A percentile compares a stretch with the other conserved stretches of the same genome.
These are phyloP conservation scores for Mastacembelus armatus DNA, from an alignment of 2,797 vertebrate genomes.

Conservation along the genomic window DNA sequence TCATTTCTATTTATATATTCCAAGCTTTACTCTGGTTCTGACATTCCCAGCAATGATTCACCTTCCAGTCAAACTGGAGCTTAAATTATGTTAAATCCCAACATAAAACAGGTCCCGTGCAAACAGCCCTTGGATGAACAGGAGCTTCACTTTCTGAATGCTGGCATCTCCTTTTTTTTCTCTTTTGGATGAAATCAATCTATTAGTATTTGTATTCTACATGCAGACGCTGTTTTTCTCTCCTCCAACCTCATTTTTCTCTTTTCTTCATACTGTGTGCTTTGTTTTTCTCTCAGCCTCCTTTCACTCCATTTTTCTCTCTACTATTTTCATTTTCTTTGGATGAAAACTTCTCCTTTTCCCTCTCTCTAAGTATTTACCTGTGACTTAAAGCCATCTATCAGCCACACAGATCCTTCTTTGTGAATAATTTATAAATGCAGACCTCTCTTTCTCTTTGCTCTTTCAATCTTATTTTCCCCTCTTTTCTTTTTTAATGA, in stretches of 20 bases:
- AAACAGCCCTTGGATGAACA: slow-evolving; percentile 1
- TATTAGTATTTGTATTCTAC: slow-evolving; percentile 18
- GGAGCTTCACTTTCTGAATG: not conserved
- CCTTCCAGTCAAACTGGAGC: slow-evolving; percentile 32
- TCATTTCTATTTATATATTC: not conserved
- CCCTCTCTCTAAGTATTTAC: slow-evolving; percentile 46
- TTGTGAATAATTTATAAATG: slow-evolving; percentile 57
- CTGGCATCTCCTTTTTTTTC: not conserved
- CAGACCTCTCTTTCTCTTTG: slow-evolving; percentile 7
- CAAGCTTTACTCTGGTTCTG: no score
- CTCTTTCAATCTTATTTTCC: slow-evolving; percentile 19
- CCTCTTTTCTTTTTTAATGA: slow-evolving; percentile 6
- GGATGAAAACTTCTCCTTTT: slow-evolving; percentile 18
- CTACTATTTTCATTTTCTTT: slow-evolving; percentile 42
- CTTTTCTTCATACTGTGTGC: not conserved
- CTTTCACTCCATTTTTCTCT: slow-evolving; percentile 24
- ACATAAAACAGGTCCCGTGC: not conserved
- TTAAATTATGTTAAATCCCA: slow-evolving; percentile 23
- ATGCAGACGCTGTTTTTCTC: not conserved
- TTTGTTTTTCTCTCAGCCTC: slow-evolving; percentile 16
- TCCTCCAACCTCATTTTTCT: not conserved
- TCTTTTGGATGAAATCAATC: slow-evolving; percentile 1
- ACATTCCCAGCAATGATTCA: no score
- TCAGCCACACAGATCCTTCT: slow-evolving; percentile 40
- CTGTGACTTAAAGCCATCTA: slow-evolving; percentile 51